Evolutionary conservation across 2,888 invertebrate species (phyloP), one percentile per base, ranked within the genome.

Genomic region (Nephrotoma guestfalica): DNA sequence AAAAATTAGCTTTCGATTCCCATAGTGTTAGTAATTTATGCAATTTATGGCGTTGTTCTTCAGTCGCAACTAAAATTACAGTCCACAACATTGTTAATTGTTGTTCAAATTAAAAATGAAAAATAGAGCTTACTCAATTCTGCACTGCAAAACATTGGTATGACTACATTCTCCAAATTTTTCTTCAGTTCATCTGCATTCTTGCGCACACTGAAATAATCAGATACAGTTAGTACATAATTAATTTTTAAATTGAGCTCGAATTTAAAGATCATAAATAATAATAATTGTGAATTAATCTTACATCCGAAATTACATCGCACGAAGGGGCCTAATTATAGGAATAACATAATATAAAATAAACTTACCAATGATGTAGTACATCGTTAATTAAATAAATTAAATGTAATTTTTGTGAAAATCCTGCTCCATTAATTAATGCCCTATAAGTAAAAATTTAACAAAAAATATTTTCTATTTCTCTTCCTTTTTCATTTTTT

Each of bases 371-470:
- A 92, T 99, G 98, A 92, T 99, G 99, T 86, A 99, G 94, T 88
- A 99, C 96, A 94, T 99, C 99, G 93, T 99, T 99, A 89, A 99
- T 97, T 90, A 99, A 94, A 93, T 99, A 99, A 91, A 99, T 98
- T 91, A 99, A 95, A 93, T 99, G 99, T 87, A 99, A 94, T 92
- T 98, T 96, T 92, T 97, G 96, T 88, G 95, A 95, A 93, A 99
- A 99, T 86, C 95, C 93, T 86, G 96, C 94, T 71, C 94, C 94
- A 86, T 92, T 91, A 90, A 93, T 92, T 87, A 94, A 94, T 90
- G 94, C 94, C 91, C 92, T 92, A 91, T 90, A 91, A 91, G 90
- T 91, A 91, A 91, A 91, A 91, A 89, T 57, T 43, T 51, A 41
- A 51, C 51, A 40, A 86, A 86, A 86, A 57, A 51, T 40, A 86